These are phyloP conservation scores for Ophioninae sp. DNA, from an alignment of 2,888 invertebrate genomes.

Conservation along the genomic window DNA sequence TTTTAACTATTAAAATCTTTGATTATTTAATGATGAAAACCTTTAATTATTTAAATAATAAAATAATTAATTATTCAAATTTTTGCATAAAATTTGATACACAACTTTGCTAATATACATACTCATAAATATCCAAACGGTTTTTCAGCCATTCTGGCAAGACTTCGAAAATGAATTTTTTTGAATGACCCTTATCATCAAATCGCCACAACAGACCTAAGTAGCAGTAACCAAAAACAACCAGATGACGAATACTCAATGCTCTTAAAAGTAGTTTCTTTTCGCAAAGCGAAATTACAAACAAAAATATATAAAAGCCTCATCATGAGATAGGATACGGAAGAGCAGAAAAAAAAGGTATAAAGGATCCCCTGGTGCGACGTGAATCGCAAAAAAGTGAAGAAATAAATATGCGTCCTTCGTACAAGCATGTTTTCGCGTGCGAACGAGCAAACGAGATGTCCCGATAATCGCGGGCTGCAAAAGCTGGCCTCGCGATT, in stretches of 20 bases:
- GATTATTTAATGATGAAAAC: too few species aligned
- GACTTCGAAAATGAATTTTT: too few species aligned
- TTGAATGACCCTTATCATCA: too few species aligned
- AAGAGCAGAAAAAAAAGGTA: conserved; percentile 24
- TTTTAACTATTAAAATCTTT: too few species aligned
- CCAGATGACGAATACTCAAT: conserved; percentile 10
- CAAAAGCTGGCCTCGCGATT: conserved; percentile 43
- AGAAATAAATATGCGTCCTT: conserved; percentile 41
- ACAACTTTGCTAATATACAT: too few species aligned
- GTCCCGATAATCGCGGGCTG: conserved; percentile 35
- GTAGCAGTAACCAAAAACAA: neutral
- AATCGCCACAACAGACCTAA: too few species aligned
- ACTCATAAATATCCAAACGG: too few species aligned
- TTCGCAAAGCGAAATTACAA: neutral
- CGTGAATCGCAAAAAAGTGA: conserved; percentile 33
- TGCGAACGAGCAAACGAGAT: conserved; percentile 43
- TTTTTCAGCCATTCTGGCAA: too few species aligned
- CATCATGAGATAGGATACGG: conserved; percentile 30
- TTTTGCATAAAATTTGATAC: too few species aligned
- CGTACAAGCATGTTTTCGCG: conserved; percentile 1
- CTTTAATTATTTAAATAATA: too few species aligned
- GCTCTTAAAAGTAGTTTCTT: conserved; percentile 22
- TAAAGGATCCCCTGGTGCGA: conserved; percentile 11
- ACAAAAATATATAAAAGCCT: conserved; percentile 15
- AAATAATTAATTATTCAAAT: too few species aligned